Evolutionary conservation across 1,140 invertebrate genomes (phyloP).

Genomic region (Ceratosolen fusciceps): DNA sequence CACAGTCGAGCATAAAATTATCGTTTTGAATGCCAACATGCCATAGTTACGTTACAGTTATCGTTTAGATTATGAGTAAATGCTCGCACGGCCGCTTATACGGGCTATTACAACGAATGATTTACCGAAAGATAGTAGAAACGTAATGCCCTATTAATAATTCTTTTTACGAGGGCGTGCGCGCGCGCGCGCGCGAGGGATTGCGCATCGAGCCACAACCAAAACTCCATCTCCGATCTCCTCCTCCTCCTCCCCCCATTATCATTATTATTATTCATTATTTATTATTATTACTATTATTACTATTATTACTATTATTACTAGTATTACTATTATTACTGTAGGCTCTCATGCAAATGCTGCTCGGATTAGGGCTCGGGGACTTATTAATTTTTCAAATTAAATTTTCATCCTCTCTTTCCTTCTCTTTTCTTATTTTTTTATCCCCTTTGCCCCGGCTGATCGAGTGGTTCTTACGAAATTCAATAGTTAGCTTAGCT

Average conservation of each 20-base stretch:
- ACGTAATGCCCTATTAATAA: slow-evolving; percentile 41
- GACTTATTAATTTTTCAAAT: neutral
- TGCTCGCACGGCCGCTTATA: neutral
- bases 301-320: no score
- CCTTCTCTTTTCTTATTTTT: no score
- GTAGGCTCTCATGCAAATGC: no score
- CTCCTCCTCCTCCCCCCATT: no score
- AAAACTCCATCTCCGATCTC: neutral
- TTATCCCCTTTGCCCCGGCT: no score
- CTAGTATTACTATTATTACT: no score
- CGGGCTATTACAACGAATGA: slow-evolving; percentile 15
- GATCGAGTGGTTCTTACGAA: neutral
- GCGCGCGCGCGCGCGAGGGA: neutral
- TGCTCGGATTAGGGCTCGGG: neutral
- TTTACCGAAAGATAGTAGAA: slow-evolving; percentile 37
- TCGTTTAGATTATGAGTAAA: slow-evolving; percentile 42
- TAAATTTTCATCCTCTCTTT: no score
- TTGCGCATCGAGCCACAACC: neutral
- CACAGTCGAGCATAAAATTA: slow-evolving; percentile 42
- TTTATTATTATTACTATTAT: no score
- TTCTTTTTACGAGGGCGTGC: slow-evolving; percentile 37
- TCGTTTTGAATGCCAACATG: slow-evolving; percentile 36
- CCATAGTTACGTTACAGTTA: slow-evolving; percentile 41
- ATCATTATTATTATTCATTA: no score
- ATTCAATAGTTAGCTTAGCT: neutral